These are phyloP conservation scores for Cyphomyrmex costatus DNA, from an alignment of 1,140 invertebrate species.

Conservation along the genomic window DNA sequence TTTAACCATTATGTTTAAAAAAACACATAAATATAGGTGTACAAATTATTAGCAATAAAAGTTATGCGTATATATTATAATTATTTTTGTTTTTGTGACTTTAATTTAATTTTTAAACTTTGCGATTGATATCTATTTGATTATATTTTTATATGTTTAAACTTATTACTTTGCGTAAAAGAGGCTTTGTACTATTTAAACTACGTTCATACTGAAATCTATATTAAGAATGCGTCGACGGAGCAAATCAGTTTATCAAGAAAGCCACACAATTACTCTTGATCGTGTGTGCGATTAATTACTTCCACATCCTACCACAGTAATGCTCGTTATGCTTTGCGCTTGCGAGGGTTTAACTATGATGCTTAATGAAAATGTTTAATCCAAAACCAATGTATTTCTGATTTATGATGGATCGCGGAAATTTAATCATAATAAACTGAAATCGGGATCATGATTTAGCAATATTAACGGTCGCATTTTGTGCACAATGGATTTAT, in stretches of 20 bases:
- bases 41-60: too few species aligned
- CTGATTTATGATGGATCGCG: slow-evolving; percentile 11
- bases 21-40: too few species aligned
- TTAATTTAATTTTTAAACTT: neutral
- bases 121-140: neutral
- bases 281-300: slow-evolving; percentile 24
- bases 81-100: neutral
- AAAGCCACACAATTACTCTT: slow-evolving; percentile 22
- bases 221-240: neutral
- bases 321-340: slow-evolving; percentile 10
- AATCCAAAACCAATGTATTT: slow-evolving; percentile 18
- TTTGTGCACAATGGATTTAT: neutral
- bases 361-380: slow-evolving; percentile 21
- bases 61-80: neutral
- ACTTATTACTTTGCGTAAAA: neutral
- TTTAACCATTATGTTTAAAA: too few species aligned
- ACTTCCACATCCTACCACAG: slow-evolving; percentile 3
- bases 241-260: neutral
- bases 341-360: neutral
- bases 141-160: neutral
- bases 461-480: slow-evolving; percentile 2
- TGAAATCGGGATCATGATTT: neutral
- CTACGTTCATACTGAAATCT: neutral
- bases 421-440: neutral
- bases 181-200: neutral